Percentiles rank a stretch among this genome's conserved stretches.
These are phyloP conservation scores for Scaptomyza reducta DNA, from an alignment of 2,888 invertebrate species.

Conservation along the genomic window DNA sequence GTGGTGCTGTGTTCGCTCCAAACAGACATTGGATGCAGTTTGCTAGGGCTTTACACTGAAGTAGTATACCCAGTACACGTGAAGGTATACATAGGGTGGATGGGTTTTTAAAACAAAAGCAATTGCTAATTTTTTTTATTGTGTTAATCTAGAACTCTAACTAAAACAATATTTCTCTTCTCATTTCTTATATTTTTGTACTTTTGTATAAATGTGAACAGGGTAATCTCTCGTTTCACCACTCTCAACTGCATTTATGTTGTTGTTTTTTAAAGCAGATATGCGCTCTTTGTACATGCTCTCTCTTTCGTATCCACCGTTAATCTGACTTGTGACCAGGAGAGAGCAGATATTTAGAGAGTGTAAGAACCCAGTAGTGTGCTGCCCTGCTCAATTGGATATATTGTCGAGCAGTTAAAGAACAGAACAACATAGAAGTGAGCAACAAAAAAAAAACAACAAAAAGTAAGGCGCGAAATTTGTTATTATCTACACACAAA, in stretches of 20 bases:
- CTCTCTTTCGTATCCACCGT: slow-evolving; percentile 34
- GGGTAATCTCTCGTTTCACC: not conserved
- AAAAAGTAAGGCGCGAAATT: slow-evolving; percentile 37
- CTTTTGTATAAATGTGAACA: not conserved
- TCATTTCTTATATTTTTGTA: too few relatives aligned
- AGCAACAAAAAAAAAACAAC: slow-evolving; percentile 4
- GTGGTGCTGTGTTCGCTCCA: slow-evolving; percentile 38
- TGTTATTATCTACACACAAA: slow-evolving; percentile 32
- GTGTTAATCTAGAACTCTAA: too few relatives aligned
- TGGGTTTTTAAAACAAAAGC: not conserved
- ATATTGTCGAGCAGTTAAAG: not conserved
- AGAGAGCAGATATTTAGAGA: slow-evolving; percentile 7
- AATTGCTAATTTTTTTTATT: not conserved
- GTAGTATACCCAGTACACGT: slow-evolving; percentile 24
- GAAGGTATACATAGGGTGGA: not conserved
- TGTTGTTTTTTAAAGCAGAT: slow-evolving; percentile 20
- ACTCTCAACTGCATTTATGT: not conserved
- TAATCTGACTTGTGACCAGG: slow-evolving; percentile 27
- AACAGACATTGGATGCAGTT: slow-evolving; percentile 27
- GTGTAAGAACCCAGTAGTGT: not conserved
- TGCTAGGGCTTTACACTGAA: slow-evolving; percentile 36
- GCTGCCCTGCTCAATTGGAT: slow-evolving; percentile 4
- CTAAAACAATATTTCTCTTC: too few relatives aligned
- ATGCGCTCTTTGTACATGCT: slow-evolving; percentile 10
- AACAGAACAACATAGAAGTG: not conserved